Percentiles rank a stretch among this genome's conserved stretches.
These are phyloP conservation scores for Drosophila meridionalis DNA, from an alignment of 2,888 invertebrate species.

Conservation along the genomic window DNA sequence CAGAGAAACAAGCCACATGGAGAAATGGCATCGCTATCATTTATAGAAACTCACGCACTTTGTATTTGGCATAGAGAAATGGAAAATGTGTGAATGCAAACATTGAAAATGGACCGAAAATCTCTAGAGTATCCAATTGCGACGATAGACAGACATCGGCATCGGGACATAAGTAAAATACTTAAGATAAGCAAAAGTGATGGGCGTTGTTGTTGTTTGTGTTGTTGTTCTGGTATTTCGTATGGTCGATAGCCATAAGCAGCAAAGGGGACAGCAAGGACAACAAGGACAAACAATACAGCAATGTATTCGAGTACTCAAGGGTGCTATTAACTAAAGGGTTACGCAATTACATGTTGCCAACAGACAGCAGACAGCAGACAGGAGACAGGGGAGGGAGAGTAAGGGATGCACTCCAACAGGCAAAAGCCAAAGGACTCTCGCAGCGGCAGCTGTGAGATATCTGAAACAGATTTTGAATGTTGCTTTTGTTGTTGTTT, in stretches of 20 bases:
- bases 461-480: constrained; percentile 65
- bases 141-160: constrained; percentile 36
- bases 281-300: constrained; percentile 38
- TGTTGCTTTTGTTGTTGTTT: constrained; percentile 64
- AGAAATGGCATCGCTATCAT: constrained; percentile 49
- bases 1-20: constrained; percentile 14
- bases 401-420: background rate
- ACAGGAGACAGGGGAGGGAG: constrained; percentile 6
- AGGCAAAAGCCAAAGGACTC: constrained; percentile 64
- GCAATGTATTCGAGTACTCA: constrained; percentile 68
- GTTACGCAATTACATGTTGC: constrained; percentile 78
- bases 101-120: constrained; percentile 50
- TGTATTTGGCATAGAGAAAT: constrained; percentile 44
- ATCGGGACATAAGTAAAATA: constrained; percentile 74
- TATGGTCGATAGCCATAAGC: constrained; percentile 57
- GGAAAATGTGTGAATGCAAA: constrained; percentile 67
- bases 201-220: constrained; percentile 33
- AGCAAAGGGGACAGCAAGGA: constrained; percentile 34
- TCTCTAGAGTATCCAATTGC: constrained; percentile 48
- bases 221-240: constrained; percentile 26
- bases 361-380: constrained; percentile 4
- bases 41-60: constrained; percentile 43
- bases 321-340: constrained; percentile 80
- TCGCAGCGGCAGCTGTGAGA: constrained; percentile 54
- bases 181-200: constrained; percentile 79